phyloP scores from a whole-genome alignment of 2,888 invertebrate genomes.

The Craniophora ligustri region DNA sequence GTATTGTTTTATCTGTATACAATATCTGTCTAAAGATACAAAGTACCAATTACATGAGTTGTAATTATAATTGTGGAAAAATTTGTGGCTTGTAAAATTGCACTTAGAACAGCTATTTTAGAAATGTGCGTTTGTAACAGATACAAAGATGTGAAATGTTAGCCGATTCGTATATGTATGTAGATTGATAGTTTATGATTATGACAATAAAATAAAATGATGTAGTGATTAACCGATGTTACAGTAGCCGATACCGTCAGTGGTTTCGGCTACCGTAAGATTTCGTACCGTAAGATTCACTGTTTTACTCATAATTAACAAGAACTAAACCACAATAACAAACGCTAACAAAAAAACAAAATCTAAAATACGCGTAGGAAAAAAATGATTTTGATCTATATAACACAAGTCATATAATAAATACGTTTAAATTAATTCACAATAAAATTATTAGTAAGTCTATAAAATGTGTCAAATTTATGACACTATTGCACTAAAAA shows the following conservation, averaged over 20 bases:
- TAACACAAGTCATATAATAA: conserved; percentile 26
- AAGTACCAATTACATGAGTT: too few species aligned
- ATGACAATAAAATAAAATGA: too few species aligned
- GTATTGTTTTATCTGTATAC: too few species aligned
- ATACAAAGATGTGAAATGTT: too few species aligned
- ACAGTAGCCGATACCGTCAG: neutral
- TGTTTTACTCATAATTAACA: conserved; percentile 14
- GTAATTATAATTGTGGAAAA: too few species aligned
- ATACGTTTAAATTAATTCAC: conserved; percentile 24
- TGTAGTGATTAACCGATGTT: neutral
- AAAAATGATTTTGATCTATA: conserved; percentile 28
- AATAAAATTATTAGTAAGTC: conserved; percentile 14
- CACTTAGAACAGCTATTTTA: too few species aligned
- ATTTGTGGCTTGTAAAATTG: too few species aligned
- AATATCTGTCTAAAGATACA: too few species aligned
- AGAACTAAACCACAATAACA: conserved; percentile 14
- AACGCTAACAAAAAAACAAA: conserved; percentile 9
- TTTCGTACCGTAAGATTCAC: neutral
- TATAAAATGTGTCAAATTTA: conserved; percentile 16
- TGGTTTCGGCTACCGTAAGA: neutral
- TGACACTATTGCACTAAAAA: conserved; percentile 1
- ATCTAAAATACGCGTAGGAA: conserved; percentile 29
- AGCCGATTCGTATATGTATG: too few species aligned
- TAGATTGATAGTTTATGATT: too few species aligned
- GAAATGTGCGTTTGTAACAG: too few species aligned